Percentiles rank a stretch among this genome's conserved stretches.
These are phyloP conservation scores for Drosophila bocqueti DNA, from an alignment of 1,140 invertebrate species.

Conservation along the genomic window DNA sequence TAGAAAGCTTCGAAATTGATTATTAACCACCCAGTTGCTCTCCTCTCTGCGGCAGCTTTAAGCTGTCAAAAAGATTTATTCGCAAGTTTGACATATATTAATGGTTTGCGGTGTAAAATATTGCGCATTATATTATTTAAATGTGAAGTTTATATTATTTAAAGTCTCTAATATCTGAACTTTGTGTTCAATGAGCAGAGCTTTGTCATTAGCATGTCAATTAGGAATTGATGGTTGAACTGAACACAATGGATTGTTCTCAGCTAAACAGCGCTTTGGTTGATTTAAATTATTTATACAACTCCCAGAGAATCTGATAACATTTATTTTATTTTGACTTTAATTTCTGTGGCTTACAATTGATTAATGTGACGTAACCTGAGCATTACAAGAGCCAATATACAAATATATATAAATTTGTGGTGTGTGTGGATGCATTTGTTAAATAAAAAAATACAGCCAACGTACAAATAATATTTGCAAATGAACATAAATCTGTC, in stretches of 20 bases:
- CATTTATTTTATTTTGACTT: constrained; percentile 1
- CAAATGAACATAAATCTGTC: constrained; percentile 79
- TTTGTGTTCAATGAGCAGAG: constrained; percentile 25
- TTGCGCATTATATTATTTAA: constrained; percentile 70
- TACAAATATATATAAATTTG: constrained; percentile 14
- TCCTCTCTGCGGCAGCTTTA: constrained; percentile 37
- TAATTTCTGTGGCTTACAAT: constrained; percentile 7
- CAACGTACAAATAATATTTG: constrained; percentile 48
- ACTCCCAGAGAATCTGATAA: neutral
- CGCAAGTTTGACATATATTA: constrained; percentile 56
- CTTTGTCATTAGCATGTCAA: constrained; percentile 23
- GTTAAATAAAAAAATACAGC: constrained; percentile 22
- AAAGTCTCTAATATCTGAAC: constrained; percentile 12
- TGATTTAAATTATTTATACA: neutral
- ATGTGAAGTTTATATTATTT: constrained; percentile 41
- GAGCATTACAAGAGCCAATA: constrained; percentile 44
- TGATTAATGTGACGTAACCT: constrained; percentile 48
- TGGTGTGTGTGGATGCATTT: constrained; percentile 12
- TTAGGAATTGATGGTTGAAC: constrained; percentile 33
- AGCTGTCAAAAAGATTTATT: constrained; percentile 71
- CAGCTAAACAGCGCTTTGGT: neutral
- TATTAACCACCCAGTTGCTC: neutral
- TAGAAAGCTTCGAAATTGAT: neutral
- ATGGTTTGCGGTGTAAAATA: constrained; percentile 56
- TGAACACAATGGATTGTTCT: constrained; percentile 11